Base-by-base conservation (phyloP, 2,113 vertebrate genomes). In the Balaeniceps rex region DNA sequence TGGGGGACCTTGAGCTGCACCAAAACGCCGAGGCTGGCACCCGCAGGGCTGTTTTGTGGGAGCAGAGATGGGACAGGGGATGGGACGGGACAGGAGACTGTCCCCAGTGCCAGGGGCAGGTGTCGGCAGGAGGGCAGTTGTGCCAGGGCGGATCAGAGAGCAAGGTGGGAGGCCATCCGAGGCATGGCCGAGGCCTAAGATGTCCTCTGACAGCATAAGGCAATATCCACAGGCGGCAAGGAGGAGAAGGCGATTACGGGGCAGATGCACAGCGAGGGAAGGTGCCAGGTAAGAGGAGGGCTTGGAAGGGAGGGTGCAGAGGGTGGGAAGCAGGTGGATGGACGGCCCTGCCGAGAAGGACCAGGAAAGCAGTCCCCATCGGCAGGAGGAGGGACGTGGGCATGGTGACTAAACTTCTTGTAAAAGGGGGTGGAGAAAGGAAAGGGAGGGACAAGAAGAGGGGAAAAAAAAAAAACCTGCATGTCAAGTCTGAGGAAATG, bases 381-480 rank as follows among this genome's bases (percentile, higher is more conserved):
- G 14, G 64, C 79, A 34, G 60, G 68, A 88, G 94, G 92, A 94
- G 94, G 87, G 46, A 77, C 66, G 8, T 4, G 71, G 64, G 76
- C 70, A 19, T 2, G n/a, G 64, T 95, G 88, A 96, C 91, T 92
- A 93, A 93, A 97, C 83, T 97, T 93, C 94, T 94, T 93, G 96
- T 90, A 95, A 96, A 83, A 94, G 34, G 92, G 90, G 97, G 96
- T 84, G 95, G 96, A 90, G 93, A 95, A 76, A 96, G 95, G 96
- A 94, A 94, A 96, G 95, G 94, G 96, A 96, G 94, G 95, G 95
- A 94, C 94, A 19, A 88, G 38, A 81, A 88, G 58, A 16, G 4
- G 34, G 51, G 22, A 34, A 44, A 19, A 22, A n/a, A 34, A 75
- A 58, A 72, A 49, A 49, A 49, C 28, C 82, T 88, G 79, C 72